These are phyloP conservation scores for Hipposideros armiger DNA, from an alignment of 2,113 vertebrate genomes.

Conservation along the genomic window DNA sequence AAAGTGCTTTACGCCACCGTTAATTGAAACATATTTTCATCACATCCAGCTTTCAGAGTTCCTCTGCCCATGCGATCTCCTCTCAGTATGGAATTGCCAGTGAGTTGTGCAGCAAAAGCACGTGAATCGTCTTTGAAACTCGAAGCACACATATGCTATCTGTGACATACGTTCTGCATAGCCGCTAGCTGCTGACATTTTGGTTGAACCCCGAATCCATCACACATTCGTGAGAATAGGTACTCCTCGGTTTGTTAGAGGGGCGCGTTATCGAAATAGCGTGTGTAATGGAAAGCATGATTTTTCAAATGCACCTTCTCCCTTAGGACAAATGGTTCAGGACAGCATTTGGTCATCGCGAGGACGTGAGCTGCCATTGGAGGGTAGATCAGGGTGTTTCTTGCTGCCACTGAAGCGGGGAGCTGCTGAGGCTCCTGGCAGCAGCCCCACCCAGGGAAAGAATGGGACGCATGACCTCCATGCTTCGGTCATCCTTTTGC, in stretches of 20 bases:
- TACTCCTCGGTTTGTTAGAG: not conserved
- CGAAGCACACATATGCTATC: rapidly evolving
- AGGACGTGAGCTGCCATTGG: too few species aligned
- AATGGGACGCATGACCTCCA: too few species aligned
- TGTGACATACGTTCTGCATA: rapidly evolving
- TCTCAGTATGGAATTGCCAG: too few species aligned
- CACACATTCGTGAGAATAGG: too few species aligned
- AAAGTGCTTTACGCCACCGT: not conserved
- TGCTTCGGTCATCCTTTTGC: too few species aligned
- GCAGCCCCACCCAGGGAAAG: not conserved
- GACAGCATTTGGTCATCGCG: not conserved
- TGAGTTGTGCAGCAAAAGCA: rapidly evolving
- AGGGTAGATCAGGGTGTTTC: not conserved
- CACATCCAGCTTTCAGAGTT: too few species aligned
- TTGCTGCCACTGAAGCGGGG: not conserved
- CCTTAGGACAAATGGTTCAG: not conserved
- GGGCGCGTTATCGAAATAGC: rapidly evolving
- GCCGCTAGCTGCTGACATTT: not conserved
- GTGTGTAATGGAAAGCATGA: rapidly evolving
- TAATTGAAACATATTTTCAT: not conserved
- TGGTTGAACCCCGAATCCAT: not conserved
- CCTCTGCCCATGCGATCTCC: rapidly evolving
- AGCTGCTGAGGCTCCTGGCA: too few species aligned
- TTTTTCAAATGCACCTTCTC: not conserved
- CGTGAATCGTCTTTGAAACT: not conserved